A percentile compares a stretch with the other conserved stretches of the same genome.
Conservation (phyloP, 2,113 vertebrate genomes). For the Promerops cafer region DNA sequence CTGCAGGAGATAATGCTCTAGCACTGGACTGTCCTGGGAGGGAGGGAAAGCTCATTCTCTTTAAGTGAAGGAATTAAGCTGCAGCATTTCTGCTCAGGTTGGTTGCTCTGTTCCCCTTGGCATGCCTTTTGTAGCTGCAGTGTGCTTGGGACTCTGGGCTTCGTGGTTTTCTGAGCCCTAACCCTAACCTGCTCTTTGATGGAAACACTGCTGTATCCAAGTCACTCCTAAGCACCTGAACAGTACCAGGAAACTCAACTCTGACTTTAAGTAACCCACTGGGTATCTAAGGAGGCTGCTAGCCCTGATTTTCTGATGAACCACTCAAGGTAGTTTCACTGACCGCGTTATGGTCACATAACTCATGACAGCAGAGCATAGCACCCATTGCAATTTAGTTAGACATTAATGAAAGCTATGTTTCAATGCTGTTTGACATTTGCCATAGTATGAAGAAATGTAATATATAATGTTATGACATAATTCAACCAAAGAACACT, state of each 20-base stretch:
- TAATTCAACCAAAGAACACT: neutral
- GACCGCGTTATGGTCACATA: neutral
- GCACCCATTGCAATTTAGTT: neutral
- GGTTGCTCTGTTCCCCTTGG: neutral
- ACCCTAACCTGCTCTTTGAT: neutral
- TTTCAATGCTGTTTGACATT: neutral
- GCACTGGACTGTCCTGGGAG: neutral
- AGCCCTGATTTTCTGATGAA: neutral
- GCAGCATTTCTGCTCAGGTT: neutral
- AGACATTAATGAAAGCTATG: neutral
- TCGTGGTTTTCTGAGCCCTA: neutral
- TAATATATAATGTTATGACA: neutral
- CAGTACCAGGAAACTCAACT: neutral
- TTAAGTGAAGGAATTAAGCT: neutral
- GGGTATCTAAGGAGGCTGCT: neutral
- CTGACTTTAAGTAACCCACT: neutral
- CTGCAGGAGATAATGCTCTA: neutral
- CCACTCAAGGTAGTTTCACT: neutral
- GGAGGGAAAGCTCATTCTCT: neutral
- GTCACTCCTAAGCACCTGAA: neutral
- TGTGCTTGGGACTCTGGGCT: neutral
- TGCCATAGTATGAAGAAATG: neutral
- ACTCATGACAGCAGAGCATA: neutral
- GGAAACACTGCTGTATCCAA: neutral
- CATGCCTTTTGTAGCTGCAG: neutral